Evolutionary conservation across 1,140 invertebrate genomes (phyloP), one percentile per base, ranked within the genome.

Genomic region (Cepaea nemoralis): DNA sequence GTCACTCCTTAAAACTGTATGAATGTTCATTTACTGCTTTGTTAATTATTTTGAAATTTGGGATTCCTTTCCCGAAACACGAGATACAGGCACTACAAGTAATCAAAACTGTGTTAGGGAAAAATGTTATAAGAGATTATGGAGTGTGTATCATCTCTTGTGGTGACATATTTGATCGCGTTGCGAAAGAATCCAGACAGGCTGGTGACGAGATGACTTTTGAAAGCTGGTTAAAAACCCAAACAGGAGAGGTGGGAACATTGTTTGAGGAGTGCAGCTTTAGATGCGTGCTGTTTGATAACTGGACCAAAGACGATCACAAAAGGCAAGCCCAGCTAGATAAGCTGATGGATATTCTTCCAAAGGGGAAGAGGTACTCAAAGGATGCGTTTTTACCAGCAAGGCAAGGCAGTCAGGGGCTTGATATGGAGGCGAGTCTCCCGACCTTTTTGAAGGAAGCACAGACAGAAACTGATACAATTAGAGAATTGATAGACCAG

Each of bases 41-140:
- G 48, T 45, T 74, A 31, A 74, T 74, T 33, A 27, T 48, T n/a
- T 16, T 74, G 71, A 74, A 48, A 33, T 74, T 45, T 74, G 71
- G 40, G 33, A 0, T 27, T 31, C 19, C 42, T 10, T 74, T 48
- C 33, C 48, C 71, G 22, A 45, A 45, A 14, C 37, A 74, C 27
- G 71, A 74, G 42, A 22, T 27, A n/a, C 27, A 74, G 14, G 31
- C 71, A 48, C 48, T 74, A 2, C 48, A 33, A n/a, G 0, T 74
- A 6, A 33, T 74, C 2, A 74, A 50, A 27, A n/a, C 31, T 27
- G 35, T 74, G 16, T 27, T 74, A 10, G 71, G 71, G 8, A 74
- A 74, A 12, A 48, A 74, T 48, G 71, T 74, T 48, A 33, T 74
- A n/a, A 74, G 42, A 3, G 40, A 42, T n/a, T 48, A 45, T 35